Base-by-base conservation (phyloP, 2,113 vertebrate species). In the Anhinga rufa region DNA sequence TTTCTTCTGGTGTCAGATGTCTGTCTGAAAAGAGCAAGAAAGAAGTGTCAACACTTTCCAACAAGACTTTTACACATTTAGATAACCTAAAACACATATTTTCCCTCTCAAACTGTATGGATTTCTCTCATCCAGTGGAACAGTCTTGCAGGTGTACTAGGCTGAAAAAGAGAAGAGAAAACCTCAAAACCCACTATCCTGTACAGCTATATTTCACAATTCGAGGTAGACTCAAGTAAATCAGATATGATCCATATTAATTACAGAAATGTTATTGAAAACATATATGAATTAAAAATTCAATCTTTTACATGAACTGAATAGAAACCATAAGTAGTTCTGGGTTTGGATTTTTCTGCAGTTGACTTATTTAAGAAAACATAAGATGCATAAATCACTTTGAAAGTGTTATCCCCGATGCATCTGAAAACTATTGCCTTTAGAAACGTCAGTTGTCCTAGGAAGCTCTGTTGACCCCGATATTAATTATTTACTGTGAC, bases 21-120 rank as follows among this genome's bases (percentile, higher is more conserved):
- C 79, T 3, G 76, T 3, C 99, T 99, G 89, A 66, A 97, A 95
- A 86, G 61, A 78, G 14, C 29, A 86, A 92, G 51, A 90, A 31
- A 70, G 46, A 91, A 88, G n/a, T 1, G 40, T 88, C 80, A 96
- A 24, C 6, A 17, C 62, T 69, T 94, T 70, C 5, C 14, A 76
- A 75, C 5, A 21, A 55, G 21, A 26, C 13, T 75, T 58, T 10
- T 42, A 12, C 7, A 14, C 29, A 55, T 52, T 55, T n/a, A 83
- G 13, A 9, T 49, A 44, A 86, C 0, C 2, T 5, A 74, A 44
- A 90, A 86, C 70, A 3, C 16, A 12, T 7, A 55, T 74, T 58
- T 58, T 14, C 8, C 7, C 38, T 14, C 25, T 81, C 21, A 46
- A 74, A 93, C 9, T 42, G 12, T 54, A 62, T 5, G 42, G 34